Evolutionary conservation across 2,797 vertebrate genomes (phyloP).

Genomic region (Urosaurus nigricauda): DNA sequence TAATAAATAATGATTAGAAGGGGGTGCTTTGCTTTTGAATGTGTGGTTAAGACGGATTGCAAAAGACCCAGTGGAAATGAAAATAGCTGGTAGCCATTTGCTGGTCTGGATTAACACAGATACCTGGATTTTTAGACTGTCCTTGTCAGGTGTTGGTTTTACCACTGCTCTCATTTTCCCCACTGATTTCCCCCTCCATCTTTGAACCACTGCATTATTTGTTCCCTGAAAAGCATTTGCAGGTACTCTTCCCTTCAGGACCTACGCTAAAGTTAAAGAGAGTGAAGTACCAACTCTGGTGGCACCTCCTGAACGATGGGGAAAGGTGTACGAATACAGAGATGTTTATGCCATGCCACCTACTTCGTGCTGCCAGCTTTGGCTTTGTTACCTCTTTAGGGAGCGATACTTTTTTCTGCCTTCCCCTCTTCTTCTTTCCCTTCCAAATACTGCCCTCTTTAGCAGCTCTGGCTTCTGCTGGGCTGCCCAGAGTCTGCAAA

Average conservation of each 20-base stretch:
- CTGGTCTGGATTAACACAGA: not conserved
- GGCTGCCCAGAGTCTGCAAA: constrained; percentile 37
- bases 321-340: too few species aligned
- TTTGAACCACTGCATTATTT: not conserved
- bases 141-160: not conserved
- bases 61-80: not conserved
- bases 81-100: not conserved
- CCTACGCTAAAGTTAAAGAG: too few species aligned
- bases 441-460: not conserved
- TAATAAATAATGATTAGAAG: not conserved
- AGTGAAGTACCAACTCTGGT: too few species aligned
- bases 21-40: not conserved
- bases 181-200: not conserved
- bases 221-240: not conserved
- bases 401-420: not conserved
- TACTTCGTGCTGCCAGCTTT: too few species aligned
- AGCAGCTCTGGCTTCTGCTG: not conserved
- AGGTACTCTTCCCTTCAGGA: too few species aligned
- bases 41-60: not conserved
- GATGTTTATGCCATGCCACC: too few species aligned
- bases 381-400: not conserved
- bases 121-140: not conserved
- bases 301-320: too few species aligned
- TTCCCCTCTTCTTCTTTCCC: not conserved
- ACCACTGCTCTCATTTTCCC: not conserved